Base-by-base conservation (phyloP, 2,888 invertebrate genomes). In the Drosophila merina region DNA sequence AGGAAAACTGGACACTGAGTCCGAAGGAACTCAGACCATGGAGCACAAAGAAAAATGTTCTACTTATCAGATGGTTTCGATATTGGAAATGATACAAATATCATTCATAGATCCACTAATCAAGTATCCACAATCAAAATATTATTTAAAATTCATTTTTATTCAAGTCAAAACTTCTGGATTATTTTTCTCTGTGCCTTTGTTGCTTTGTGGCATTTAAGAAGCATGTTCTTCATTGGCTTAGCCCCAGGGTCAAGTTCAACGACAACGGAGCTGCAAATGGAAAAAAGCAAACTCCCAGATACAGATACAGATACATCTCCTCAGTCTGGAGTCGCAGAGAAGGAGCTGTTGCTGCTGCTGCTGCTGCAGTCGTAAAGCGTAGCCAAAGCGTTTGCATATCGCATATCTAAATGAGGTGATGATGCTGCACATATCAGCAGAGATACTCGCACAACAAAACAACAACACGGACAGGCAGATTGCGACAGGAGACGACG, bases 191-290 rank as follows among this genome's bases (percentile, higher is more conserved):
- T 25, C 72, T 44, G 50, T 48, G 55, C 71, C 71, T 51, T 71
- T 31, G 44, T 56, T 47, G 59, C 30, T 63, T 38, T 62, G 54
- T 69, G 86, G 84, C 88, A 88, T 86, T 88, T 82, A 88, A 88
- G 82, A 81, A 71, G 85, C 82, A 83, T 83, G 82, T 83, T 88
- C 82, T 66, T 67, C 69, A 74, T 75, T 79, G 84, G 72, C 87
- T 86, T 88, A 86, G 82, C 82, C 82, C 54, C 88, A 88, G 82
- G 82, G 82, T 83, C 82, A 83, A 83, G 82, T 83, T 88, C 88
- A 82, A 83, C 70, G 64, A 73, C 73, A 70, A 70, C 72, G 59
- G 47, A 62, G 64, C 44, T 55, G 48, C 47, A 44, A 52, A 75
- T 60, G 50, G 26, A 74, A 79, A 72, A 57, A 52, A 55, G 12